Conservation (phyloP, 2,888 invertebrate genomes). For the Acanthosepion esculentum region DNA sequence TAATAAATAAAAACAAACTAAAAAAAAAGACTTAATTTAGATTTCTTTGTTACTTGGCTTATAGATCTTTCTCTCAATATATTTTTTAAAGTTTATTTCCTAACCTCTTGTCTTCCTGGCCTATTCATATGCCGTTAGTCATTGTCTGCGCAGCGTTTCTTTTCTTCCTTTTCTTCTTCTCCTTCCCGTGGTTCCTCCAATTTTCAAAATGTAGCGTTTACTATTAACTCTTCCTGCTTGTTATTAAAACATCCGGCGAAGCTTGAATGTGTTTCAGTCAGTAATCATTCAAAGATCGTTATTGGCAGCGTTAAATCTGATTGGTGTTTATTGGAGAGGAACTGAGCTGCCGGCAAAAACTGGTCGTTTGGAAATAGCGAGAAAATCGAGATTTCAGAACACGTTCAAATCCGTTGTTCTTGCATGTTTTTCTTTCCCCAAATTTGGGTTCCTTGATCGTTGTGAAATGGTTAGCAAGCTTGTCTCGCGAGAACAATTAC, state of each 20-base stretch:
- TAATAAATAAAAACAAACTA: background rate
- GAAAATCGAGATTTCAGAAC: conserved; percentile 4
- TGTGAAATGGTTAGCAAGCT: too few species aligned
- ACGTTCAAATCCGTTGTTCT: background rate
- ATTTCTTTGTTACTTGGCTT: background rate
- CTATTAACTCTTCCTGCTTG: conserved; percentile 9
- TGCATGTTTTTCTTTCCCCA: background rate
- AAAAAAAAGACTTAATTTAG: background rate
- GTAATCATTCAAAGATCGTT: background rate
- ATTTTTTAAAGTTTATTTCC: background rate
- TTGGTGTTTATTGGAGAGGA: conserved; percentile 23
- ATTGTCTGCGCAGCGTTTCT: background rate
- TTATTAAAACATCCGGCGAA: conserved; percentile 33
- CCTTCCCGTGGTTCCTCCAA: background rate
- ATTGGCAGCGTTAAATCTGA: conserved; percentile 22
- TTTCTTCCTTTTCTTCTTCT: background rate
- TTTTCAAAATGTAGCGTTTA: conserved; percentile 1
- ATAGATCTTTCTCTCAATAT: background rate
- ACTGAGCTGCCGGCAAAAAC: background rate
- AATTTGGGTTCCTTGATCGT: too few species aligned
- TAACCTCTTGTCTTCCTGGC: background rate
- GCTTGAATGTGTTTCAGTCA: conserved; percentile 10
- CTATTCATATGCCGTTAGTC: background rate
- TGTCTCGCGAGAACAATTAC: too few species aligned
- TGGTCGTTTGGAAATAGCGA: background rate